phyloP scores from a whole-genome alignment of 2,113 vertebrate species.

The Elephas maximus region DNA sequence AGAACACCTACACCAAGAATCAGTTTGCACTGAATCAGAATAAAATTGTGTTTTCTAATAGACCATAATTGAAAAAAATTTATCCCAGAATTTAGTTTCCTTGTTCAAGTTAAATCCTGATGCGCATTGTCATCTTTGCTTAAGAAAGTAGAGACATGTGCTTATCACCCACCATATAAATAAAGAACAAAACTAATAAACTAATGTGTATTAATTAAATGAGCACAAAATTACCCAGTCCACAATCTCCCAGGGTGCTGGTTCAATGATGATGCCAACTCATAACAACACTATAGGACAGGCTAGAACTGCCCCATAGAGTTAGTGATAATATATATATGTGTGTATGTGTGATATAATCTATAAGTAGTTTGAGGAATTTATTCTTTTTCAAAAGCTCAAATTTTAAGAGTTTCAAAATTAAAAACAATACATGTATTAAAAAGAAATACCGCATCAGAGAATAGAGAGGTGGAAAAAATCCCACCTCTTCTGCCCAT shows the following conservation, averaged over 20 bases:
- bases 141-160: conserved; percentile 68
- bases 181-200: conserved; percentile 42
- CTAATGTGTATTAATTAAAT: conserved; percentile 2
- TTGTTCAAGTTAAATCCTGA: not conserved
- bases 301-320: not conserved
- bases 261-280: not conserved
- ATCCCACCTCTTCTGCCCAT: not conserved
- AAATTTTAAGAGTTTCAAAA: conserved; percentile 23
- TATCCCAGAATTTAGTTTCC: not conserved
- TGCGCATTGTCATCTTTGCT: not conserved
- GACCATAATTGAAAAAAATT: conserved; percentile 62
- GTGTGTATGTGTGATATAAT: not conserved
- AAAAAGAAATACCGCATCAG: conserved; percentile 44
- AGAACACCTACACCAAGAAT: conserved; percentile 57
- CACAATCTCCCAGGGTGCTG: not conserved
- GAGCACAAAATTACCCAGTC: conserved; percentile 18
- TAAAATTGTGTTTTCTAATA: conserved; percentile 52
- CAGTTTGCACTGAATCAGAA: conserved; percentile 59
- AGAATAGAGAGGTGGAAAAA: not conserved
- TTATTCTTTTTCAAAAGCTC: conserved; percentile 28
- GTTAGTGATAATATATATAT: not conserved
- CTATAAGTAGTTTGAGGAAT: not conserved
- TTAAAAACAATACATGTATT: not conserved
- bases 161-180: conserved; percentile 56
- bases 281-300: no score